Evolutionary conservation across 2,888 invertebrate species (phyloP), one percentile per base, ranked within the genome.

Genomic region (Coelinius sp.): DNA sequence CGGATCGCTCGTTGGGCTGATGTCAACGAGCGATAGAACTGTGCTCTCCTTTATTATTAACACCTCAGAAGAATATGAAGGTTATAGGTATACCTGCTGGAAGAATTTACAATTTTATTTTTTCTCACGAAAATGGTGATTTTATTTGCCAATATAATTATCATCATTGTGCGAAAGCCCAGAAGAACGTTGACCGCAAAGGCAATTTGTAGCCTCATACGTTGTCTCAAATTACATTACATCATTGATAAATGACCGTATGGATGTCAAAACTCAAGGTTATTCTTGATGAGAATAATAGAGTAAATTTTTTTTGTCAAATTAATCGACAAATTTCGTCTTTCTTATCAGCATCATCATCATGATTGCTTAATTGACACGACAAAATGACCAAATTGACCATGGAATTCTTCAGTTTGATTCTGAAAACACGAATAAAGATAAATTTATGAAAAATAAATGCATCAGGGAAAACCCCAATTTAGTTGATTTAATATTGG

Each of bases 1-100:
- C 59, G 59, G 59, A 59, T 59, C 59, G 59, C 59, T 35, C 59
- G 31, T 20, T 35, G 59, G n/a, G 12, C 59, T 35, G 59, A 59
- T 59, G 59, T 59, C 59, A 59, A 59, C 59, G 31, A 14, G 31
- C 25, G 59, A 53, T 53, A 53, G 59, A 31, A 3, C 1, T 20
- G n/a, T 17, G 27, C 20, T 56, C 31, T 52, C 31, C 27, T 25
- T 35, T 35, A 31, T 59, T 59, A 49, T 49, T 35, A 0, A 20
- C 1, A 17, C n/a, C 56, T 56, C 59, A 27, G 17, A 59, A 14
- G 14, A 31, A 8, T 31, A 31, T 14, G n/a, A 59, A 59, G 59
- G 59, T 25, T 35, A 10, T 20, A n/a, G n/a, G n/a, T n/a, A 27
- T 56, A n/a, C 27, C 59, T 59, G 17, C 35, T 20, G 5, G 17